These are phyloP conservation scores for Maniola hyperantus DNA, from an alignment of 2,888 invertebrate species.

Conservation along the genomic window DNA sequence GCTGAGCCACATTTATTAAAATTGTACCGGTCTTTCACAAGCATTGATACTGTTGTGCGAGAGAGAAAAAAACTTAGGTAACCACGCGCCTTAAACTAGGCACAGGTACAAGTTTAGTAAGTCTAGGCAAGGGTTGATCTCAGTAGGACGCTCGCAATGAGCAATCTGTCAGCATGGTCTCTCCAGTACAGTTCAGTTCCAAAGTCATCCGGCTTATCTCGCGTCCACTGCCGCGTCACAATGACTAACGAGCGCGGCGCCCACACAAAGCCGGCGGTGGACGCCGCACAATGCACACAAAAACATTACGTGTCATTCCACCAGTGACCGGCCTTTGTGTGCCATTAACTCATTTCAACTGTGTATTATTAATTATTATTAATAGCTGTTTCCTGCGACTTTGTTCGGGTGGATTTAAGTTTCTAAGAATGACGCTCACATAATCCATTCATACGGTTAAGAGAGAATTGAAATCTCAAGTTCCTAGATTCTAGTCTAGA, in stretches of 20 bases:
- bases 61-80: too few relatives aligned
- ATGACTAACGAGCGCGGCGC: slow-evolving; percentile 42
- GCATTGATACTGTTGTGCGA: too few relatives aligned
- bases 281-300: slow-evolving; percentile 39
- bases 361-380: not conserved
- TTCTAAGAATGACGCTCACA: too few relatives aligned
- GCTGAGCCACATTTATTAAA: too few relatives aligned
- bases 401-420: too few relatives aligned
- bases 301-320: slow-evolving; percentile 40
- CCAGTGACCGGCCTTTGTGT: slow-evolving; percentile 38
- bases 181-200: slow-evolving; percentile 16
- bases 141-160: not conserved
- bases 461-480: too few relatives aligned
- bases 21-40: too few relatives aligned
- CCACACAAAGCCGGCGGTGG: slow-evolving; percentile 43
- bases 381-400: too few relatives aligned
- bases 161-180: not conserved
- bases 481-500: too few relatives aligned
- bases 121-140: not conserved
- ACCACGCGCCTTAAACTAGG: too few relatives aligned
- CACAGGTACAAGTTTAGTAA: too few relatives aligned
- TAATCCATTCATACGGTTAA: too few relatives aligned
- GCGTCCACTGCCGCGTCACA: slow-evolving; percentile 42
- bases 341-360: slow-evolving; percentile 31
- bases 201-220: slow-evolving; percentile 42